Base-by-base conservation (phyloP, 1,140 invertebrate genomes). In the Drosophila teissieri region DNA sequence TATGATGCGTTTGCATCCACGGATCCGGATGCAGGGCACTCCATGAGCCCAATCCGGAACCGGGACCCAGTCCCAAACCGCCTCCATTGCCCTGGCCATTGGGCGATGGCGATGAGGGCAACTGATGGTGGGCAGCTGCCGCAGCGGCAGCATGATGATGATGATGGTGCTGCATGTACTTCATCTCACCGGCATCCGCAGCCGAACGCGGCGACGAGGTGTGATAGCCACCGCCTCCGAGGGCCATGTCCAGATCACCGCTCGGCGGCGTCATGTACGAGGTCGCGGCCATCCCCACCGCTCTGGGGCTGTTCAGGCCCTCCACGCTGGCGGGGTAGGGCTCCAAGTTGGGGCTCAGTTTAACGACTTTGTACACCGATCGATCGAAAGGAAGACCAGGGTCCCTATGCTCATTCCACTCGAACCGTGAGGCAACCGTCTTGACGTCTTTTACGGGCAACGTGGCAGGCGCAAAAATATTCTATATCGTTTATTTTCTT, bases 111-210 rank as follows among this genome's bases (percentile, higher is more conserved):
- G 94, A 94, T 69, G 94, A 94, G 60, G 95, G 94, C 93, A 95
- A 94, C 91, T 96, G 96, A 75, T 96, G 95, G 12, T 84, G 81
- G 22, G 73, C 95, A 53, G 95, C 95, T 74, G 95, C 94, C 44
- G 95, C 95, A 36, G 95, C 94, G 0, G 88, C 89, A 7, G 68
- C 69, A 80, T 95, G 95, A 84, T 96, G 96, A 92, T 96, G 96
- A 92, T 96, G 96, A 49, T 95, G 94, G 67, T 95, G 95, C 60
- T 96, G 95, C 94, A 97, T 95, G 93, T 98, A 98, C 93, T 98
- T 98, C 97, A 98, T 98, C 92, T 98, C 97, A 82, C 95, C 95
- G 80, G 96, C 95, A 94, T 96, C 95, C 91, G 96, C 94, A 85
- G 95, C 95, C 80, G 95, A 96, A 80, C 96, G 94, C 91, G 96